Percentiles rank a stretch among this genome's conserved stretches.
Evolutionary conservation across 2,113 vertebrate species (phyloP).

Genomic region (Amia ocellicauda): DNA sequence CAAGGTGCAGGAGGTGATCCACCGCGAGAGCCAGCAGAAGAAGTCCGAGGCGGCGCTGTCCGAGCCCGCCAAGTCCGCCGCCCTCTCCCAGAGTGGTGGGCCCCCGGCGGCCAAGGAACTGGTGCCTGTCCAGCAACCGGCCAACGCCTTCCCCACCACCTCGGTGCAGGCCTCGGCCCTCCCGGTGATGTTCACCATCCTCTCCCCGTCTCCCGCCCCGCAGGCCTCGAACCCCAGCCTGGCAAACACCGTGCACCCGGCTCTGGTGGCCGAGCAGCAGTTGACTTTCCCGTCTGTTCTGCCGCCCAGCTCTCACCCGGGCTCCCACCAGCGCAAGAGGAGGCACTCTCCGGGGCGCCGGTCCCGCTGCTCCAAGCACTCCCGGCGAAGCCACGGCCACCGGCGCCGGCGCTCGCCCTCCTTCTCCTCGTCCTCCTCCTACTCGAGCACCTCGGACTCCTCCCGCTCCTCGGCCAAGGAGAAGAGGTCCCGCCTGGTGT

Average conservation of each 20-base stretch:
- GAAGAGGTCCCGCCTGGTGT: slow-evolving; percentile 10
- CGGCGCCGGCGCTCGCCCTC: slow-evolving; percentile 21
- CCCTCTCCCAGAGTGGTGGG: slow-evolving; percentile 9
- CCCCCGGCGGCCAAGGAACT: slow-evolving; percentile 5
- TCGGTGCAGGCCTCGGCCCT: slow-evolving; percentile 27
- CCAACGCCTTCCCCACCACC: background rate
- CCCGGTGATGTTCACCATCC: slow-evolving; percentile 39
- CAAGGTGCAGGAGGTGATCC: slow-evolving; percentile 39
- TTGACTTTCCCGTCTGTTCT: slow-evolving; percentile 6
- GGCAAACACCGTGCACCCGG: slow-evolving; percentile 10
- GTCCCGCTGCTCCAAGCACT: slow-evolving; percentile 18
- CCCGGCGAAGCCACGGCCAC: slow-evolving; percentile 10
- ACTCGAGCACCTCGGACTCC: slow-evolving; percentile 31
- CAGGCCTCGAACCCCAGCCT: slow-evolving; percentile 11
- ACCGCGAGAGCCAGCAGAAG: slow-evolving; percentile 36
- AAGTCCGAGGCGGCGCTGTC: slow-evolving; percentile 29
- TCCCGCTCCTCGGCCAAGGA: slow-evolving; percentile 18
- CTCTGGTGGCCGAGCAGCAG: slow-evolving; percentile 29
- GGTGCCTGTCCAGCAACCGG: background rate
- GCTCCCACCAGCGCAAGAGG: slow-evolving; percentile 9
- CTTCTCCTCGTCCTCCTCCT: slow-evolving; percentile 22
- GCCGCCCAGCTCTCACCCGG: slow-evolving; percentile 22
- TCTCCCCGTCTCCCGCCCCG: slow-evolving; percentile 25
- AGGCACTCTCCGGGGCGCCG: slow-evolving; percentile 18
- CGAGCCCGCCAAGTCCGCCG: slow-evolving; percentile 17